Evolutionary conservation across 2,888 invertebrate species (phyloP).

Genomic region (Tenthredo mesomela): DNA sequence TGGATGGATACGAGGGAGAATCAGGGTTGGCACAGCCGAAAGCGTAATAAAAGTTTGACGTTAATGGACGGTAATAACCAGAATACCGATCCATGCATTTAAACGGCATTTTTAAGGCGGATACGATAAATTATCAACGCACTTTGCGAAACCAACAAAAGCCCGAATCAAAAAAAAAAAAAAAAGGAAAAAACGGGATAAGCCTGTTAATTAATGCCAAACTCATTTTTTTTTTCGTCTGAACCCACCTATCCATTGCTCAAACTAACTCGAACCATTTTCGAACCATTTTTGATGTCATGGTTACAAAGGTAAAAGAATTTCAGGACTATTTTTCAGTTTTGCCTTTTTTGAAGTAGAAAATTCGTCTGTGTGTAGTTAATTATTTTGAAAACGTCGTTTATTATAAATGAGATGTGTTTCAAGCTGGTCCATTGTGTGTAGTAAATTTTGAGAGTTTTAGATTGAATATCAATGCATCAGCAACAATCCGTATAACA

Average conservation of each 20-base stretch:
- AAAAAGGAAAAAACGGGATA: not conserved
- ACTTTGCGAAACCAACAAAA: not conserved
- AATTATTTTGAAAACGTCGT: not conserved
- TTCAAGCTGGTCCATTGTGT: not conserved
- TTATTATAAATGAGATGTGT: not conserved
- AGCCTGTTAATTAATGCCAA: not conserved
- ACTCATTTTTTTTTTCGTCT: not conserved
- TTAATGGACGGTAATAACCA: slow-evolving; percentile 50
- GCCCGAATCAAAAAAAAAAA: not conserved
- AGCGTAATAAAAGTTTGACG: slow-evolving; percentile 50
- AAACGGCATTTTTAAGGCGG: slow-evolving; percentile 35
- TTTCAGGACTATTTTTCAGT: not conserved
- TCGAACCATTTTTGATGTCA: not conserved
- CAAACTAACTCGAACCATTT: not conserved
- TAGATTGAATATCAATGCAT: slow-evolving; percentile 3
- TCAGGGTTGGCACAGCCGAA: slow-evolving; percentile 21
- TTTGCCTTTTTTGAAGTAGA: not conserved
- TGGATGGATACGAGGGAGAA: not conserved
- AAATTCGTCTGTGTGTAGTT: too few species aligned
- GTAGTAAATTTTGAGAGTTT: not conserved
- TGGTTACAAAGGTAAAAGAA: not conserved
- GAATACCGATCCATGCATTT: slow-evolving; percentile 49
- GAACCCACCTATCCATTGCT: not conserved
- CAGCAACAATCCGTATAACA: not conserved
- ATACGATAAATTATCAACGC: slow-evolving; percentile 29